These are phyloP conservation scores for Muraenolepis orangiensis DNA, from an alignment of 2,797 vertebrate species.

Conservation along the genomic window DNA sequence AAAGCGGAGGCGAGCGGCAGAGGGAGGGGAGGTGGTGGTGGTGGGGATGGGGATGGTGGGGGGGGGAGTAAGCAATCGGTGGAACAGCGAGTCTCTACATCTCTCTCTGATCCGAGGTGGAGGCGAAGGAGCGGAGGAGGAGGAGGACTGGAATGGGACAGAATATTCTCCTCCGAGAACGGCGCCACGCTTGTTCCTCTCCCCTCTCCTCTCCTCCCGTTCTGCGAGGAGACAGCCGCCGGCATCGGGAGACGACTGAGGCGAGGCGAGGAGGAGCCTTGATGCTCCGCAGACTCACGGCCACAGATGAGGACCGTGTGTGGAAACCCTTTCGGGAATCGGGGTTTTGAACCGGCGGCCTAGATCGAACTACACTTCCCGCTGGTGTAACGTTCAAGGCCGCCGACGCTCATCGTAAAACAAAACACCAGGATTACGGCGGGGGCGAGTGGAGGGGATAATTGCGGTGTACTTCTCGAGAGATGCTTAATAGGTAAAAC, in stretches of 20 bases:
- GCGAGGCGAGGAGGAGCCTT: constrained; percentile 10
- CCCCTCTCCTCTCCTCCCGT: constrained; percentile 40
- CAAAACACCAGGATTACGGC: too few relatives aligned
- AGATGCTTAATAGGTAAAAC: not conserved
- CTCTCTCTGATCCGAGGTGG: constrained; percentile 10
- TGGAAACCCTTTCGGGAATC: constrained; percentile 38
- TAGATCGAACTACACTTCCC: constrained; percentile 43
- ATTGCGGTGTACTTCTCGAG: not conserved
- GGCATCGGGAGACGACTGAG: constrained; percentile 32
- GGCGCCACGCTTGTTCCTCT: constrained; percentile 44
- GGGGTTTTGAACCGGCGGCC: constrained; percentile 32
- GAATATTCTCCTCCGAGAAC: constrained; percentile 46
- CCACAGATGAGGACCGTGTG: constrained; percentile 8
- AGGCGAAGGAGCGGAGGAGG: not conserved
- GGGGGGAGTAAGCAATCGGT: too few relatives aligned
- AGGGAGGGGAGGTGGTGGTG: not conserved
- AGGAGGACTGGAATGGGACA: constrained; percentile 29
- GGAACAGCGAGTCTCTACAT: not conserved
- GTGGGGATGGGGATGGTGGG: not conserved
- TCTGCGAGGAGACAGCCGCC: constrained; percentile 38
- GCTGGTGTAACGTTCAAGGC: constrained; percentile 1
- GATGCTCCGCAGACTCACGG: constrained; percentile 36
- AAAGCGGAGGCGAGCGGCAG: not conserved
- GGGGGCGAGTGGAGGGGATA: too few relatives aligned
- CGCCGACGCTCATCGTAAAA: not conserved